Evolutionary conservation across 2,888 invertebrate genomes (phyloP), one percentile per base, ranked within the genome.

Genomic region (Polydrusus pterygomalis): DNA sequence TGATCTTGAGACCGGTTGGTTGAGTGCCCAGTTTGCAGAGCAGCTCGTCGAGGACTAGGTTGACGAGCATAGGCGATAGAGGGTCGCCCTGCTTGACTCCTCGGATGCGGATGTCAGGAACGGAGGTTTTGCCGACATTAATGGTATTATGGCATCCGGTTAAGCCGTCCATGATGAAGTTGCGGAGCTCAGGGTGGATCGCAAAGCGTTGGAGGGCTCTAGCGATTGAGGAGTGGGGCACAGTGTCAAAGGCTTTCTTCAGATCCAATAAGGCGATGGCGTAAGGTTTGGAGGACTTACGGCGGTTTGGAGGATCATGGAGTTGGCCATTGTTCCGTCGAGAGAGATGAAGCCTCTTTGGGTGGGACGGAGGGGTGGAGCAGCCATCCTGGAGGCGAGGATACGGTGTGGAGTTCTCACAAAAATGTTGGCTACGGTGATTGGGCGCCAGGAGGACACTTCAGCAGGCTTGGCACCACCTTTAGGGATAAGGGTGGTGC

Each of bases 81-180:
- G 86, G 87, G 74, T 87, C 87, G 0, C 87, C 88, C 78, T 88
- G 88, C 10, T 85, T 82, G 3, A 88, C 87, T 0, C 87, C 87
- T 30, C 34, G 9, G 0, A 78, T 78, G 9, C 11, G 25, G 13
- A 78, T 77, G 9, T 9, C 1, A 17, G 17, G 38, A 1, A 63
- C 40, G 0, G n/a, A 8, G 5, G 15, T 38, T 0, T 34, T 43
- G 25, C 49, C 54, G 15, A 38, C 51, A 0, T 43, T n/a, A 17
- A 79, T 56, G 17, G 70, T 58, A 0, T 77, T 80, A 2, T 38
- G 3, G 56, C 69, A 62, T 17, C 68, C 72, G 2, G 60, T 40
- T 0, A 45, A 63, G 5, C 63, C 62, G n/a, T 18, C 45, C 67
- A 72, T 56, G 34, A 80, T 75, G 13, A 69, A 80, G 0, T 18